A percentile compares a stretch with the other conserved stretches of the same genome.
These are phyloP conservation scores for Notoglanidium macrostoma DNA, from an alignment of 2,797 vertebrate species.

Conservation along the genomic window DNA sequence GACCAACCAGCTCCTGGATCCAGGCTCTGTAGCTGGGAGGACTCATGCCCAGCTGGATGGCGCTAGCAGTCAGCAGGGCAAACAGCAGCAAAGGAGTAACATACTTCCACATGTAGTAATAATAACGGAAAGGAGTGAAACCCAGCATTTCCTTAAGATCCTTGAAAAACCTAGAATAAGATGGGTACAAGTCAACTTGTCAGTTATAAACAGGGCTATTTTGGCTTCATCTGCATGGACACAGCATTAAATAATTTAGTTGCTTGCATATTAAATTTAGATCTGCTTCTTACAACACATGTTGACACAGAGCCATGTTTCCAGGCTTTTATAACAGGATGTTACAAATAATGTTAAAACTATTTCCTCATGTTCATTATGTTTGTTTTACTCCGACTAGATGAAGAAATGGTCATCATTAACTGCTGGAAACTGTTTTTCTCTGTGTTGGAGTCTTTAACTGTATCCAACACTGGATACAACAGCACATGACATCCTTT, in stretches of 20 bases:
- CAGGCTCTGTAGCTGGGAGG: slow-evolving; percentile 93
- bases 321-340: slow-evolving; percentile 16
- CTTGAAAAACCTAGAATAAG: slow-evolving; percentile 85
- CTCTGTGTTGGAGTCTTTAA: neutral
- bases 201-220: neutral
- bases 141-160: slow-evolving; percentile 97
- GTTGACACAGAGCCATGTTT: neutral
- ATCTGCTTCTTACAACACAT: neutral
- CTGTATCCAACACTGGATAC: neutral
- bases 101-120: slow-evolving; percentile 99
- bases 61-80: slow-evolving; percentile 81
- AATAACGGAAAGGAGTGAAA: slow-evolving; percentile 88
- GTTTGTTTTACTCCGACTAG: neutral
- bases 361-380: neutral
- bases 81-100: slow-evolving; percentile 87
- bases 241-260: neutral
- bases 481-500: neutral
- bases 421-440: neutral
- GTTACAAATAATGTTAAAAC: neutral
- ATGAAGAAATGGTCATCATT: neutral
- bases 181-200: neutral
- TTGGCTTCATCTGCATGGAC: neutral
- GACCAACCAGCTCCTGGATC: slow-evolving; percentile 88
- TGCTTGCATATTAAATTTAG: neutral
- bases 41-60: slow-evolving; percentile 87